Base-by-base conservation (phyloP, 2,113 vertebrate genomes). In the Pitta sordida region DNA sequence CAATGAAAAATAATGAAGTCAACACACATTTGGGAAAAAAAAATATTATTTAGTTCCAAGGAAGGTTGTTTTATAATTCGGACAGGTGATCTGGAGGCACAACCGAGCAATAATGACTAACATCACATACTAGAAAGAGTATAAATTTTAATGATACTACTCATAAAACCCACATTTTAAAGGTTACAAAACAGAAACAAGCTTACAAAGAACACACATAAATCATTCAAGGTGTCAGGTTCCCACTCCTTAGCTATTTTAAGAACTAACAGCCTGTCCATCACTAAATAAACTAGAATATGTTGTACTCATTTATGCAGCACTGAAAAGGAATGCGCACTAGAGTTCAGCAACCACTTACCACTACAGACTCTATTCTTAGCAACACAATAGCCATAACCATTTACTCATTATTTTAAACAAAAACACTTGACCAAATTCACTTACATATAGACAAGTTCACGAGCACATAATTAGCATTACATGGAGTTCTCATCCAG, bases 171-270 rank as follows among this genome's bases (percentile, higher is more conserved):
- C 44, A 88, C 80, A 71, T 96, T 98, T 96, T 93, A 97, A 97
- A 96, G 91, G 94, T 97, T 97, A 96, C 91, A 95, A 95, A 97
- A 96, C 81, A 97, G 93, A 97, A 97, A 92, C 87, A 93, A 97
- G 76, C 87, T 96, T 94, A 96, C 67, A 93, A 94, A 96, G 93
- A 96, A 96, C 95, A 91, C 74, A 96, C 95, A 95, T 92, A 97
- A 96, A 95, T 96, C 89, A 96, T 94, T 91, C 77, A 93, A 82
- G 53, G 71, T 96, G 87, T 93, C 22, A 3, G 29, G 48, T 55
- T 95, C 89, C 58, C 95, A 84, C 49, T 96, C 95, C 94, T 92
- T 41, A 82, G 77, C 93, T 96, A 91, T 94, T 96, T 93, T 93
- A 95, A 95, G 91, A 95, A 95, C 93, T 90, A 96, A 91, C 74